phyloP scores from a whole-genome alignment of 1,140 invertebrate genomes.

The Goniozus legneri region DNA sequence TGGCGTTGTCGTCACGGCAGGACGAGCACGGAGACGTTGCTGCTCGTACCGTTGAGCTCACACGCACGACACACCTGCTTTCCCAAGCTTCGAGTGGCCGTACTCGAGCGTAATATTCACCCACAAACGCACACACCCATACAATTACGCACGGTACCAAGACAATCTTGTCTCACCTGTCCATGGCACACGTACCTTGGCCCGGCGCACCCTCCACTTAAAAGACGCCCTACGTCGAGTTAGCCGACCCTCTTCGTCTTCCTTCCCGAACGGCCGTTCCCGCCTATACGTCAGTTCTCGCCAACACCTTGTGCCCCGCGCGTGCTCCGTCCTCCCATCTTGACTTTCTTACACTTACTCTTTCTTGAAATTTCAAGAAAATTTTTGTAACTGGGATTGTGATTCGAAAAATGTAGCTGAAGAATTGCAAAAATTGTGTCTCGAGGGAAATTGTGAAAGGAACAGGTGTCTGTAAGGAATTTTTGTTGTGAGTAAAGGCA shows the following conservation, averaged over 20 bases:
- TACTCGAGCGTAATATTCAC: background rate
- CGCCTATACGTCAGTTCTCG: constrained; percentile 35
- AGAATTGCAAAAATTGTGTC: too few species aligned
- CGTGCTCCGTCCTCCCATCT: constrained; percentile 4
- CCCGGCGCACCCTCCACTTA: constrained; percentile 36
- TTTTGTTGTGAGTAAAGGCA: too few species aligned
- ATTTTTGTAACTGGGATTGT: too few species aligned
- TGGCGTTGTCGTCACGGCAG: constrained; percentile 13
- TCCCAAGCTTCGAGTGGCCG: background rate
- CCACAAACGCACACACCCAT: background rate
- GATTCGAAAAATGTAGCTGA: too few species aligned
- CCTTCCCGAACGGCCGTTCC: constrained; percentile 27
- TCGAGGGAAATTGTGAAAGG: too few species aligned
- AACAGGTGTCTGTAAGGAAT: too few species aligned
- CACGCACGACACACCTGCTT: background rate
- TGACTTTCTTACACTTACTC: too few species aligned
- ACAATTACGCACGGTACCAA: constrained; percentile 8
- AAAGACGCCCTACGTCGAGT: constrained; percentile 32
- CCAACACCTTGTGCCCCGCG: constrained; percentile 21
- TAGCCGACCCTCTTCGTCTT: constrained; percentile 33
- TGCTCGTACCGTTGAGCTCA: background rate
- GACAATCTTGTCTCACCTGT: constrained; percentile 19
- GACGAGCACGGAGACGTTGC: constrained; percentile 5
- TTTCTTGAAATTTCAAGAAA: too few species aligned
- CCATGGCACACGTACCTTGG: constrained; percentile 14